Conservation (phyloP, 2,797 vertebrate genomes). For the Rhinichthys osculus region DNA sequence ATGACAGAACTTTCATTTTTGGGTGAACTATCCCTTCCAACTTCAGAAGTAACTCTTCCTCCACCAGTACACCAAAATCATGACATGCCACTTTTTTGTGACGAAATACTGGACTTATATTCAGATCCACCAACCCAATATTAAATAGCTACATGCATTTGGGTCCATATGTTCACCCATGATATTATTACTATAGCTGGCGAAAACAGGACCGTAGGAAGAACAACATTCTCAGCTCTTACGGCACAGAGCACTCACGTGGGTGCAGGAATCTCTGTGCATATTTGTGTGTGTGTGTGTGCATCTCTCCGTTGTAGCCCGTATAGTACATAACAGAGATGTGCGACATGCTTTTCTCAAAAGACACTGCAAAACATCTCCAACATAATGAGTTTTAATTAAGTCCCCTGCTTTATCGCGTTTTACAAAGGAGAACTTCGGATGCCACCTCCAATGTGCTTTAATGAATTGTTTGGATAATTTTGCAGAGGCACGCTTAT, state of each 20-base stretch:
- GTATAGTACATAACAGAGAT: slow-evolving; percentile 11
- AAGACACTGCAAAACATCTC: slow-evolving; percentile 68
- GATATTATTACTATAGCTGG: background rate
- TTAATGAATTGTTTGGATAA: slow-evolving; percentile 80
- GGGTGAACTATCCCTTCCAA: no score
- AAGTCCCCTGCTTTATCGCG: slow-evolving; percentile 74
- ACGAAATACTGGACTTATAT: background rate
- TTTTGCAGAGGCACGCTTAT: slow-evolving; percentile 71
- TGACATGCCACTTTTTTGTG: background rate
- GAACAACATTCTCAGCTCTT: background rate
- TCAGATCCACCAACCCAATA: background rate
- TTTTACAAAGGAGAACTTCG: slow-evolving; percentile 67
- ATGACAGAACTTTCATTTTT: no score
- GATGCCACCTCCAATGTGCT: slow-evolving; percentile 66
- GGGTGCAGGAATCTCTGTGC: slow-evolving; percentile 31
- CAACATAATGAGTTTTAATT: slow-evolving; percentile 76
- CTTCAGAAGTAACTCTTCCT: background rate
- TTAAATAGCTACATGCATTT: background rate
- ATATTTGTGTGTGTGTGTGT: slow-evolving; percentile 20
- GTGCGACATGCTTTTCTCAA: slow-evolving; percentile 49
- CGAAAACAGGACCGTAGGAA: slow-evolving; percentile 22
- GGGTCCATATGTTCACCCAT: background rate
- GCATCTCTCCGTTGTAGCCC: background rate
- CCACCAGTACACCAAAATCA: background rate
- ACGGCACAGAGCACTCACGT: background rate